Percentiles rank a stretch among this genome's conserved stretches.
Evolutionary conservation across 2,113 vertebrate genomes (phyloP).

Genomic region (Lagenorhynchus albirostris): DNA sequence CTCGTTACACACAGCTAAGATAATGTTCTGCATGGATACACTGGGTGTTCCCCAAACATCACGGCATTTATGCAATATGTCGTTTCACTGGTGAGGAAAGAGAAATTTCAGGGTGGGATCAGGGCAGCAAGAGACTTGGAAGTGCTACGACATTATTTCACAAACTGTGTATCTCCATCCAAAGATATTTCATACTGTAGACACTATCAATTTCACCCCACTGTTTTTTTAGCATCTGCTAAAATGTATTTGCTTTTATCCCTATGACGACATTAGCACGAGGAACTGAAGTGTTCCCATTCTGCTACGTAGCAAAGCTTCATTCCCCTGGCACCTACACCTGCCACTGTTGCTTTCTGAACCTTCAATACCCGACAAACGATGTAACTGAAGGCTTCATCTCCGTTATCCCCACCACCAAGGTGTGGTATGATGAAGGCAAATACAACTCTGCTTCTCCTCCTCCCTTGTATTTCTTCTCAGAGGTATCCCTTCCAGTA

Average conservation of each 20-base stretch:
- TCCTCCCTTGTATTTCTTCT: neutral
- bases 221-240: neutral
- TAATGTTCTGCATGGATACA: neutral
- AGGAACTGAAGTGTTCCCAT: conserved; percentile 35
- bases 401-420: neutral
- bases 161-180: neutral
- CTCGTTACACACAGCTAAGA: conserved; percentile 47
- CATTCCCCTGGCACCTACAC: neutral
- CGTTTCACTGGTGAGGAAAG: neutral
- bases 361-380: neutral
- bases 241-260: conserved; percentile 49
- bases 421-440: neutral
- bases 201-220: neutral
- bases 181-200: neutral
- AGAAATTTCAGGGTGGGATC: neutral
- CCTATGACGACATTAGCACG: conserved; percentile 20
- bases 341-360: neutral
- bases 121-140: conserved; percentile 1
- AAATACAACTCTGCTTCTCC: neutral
- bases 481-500: neutral
- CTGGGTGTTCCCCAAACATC: neutral
- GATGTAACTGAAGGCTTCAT: neutral
- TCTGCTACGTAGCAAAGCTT: neutral
- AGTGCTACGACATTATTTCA: conserved; percentile 43
- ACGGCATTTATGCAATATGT: neutral